These are phyloP conservation scores for Pristionchus entomophagus DNA, from an alignment of 2,888 invertebrate genomes.

Conservation along the genomic window DNA sequence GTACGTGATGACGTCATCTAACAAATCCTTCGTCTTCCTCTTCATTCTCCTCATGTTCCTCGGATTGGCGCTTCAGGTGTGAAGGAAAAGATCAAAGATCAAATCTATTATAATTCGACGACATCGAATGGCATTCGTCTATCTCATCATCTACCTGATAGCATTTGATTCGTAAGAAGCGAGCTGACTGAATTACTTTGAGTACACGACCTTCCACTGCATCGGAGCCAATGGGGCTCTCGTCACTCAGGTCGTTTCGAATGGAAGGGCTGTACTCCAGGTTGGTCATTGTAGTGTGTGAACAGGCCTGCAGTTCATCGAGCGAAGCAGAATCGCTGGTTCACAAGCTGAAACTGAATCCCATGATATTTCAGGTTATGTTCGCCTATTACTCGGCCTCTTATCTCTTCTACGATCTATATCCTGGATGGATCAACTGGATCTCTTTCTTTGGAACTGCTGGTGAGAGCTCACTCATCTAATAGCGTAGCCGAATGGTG, in stretches of 20 bases:
- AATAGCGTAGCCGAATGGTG: too few relatives aligned
- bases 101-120: too few relatives aligned
- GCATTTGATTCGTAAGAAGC: too few relatives aligned
- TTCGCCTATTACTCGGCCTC: constrained; percentile 68
- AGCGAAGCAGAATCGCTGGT: too few relatives aligned
- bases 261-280: constrained; percentile 67
- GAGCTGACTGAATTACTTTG: too few relatives aligned
- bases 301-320: too few relatives aligned
- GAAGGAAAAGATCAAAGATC: constrained; percentile 16
- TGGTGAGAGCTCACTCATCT: background rate
- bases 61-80: constrained; percentile 35
- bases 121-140: too few relatives aligned
- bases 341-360: too few relatives aligned
- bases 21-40: constrained; percentile 65
- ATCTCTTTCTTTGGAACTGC: constrained; percentile 47
- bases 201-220: constrained; percentile 62
- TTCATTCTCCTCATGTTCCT: constrained; percentile 48
- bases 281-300: too few relatives aligned
- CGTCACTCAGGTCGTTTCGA: constrained; percentile 64
- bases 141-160: too few relatives aligned
- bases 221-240: constrained; percentile 62
- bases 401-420: constrained; percentile 72
- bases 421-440: constrained; percentile 63
- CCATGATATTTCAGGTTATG: constrained; percentile 56
- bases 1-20: constrained; percentile 72